Base-by-base conservation (phyloP, 2,888 invertebrate genomes). In the Choristoneura rosaceana region DNA sequence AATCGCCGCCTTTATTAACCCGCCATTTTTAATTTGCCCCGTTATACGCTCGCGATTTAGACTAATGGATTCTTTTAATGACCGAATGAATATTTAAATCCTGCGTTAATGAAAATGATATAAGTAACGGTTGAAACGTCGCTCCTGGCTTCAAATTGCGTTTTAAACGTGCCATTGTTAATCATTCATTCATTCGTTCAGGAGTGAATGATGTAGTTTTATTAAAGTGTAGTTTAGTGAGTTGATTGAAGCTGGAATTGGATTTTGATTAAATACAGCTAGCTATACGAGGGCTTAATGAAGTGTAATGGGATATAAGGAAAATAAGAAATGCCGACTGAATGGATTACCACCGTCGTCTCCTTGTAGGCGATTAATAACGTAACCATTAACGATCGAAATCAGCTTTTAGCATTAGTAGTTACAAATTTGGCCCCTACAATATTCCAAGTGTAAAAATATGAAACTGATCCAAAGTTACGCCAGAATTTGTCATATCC, bases 21-120 rank as follows among this genome's bases (percentile, higher is more conserved):
- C 67, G 70, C 80, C 77, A 84, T 86, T 88, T 89, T 90, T 88
- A 87, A 88, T 87, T 83, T 77, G 78, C 75, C 74, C 74, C 80
- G 79, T 81, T 82, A 79, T 80, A 74, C 80, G 71, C 76, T 78
- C 79, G 74, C 84, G 86, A 86, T 88, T 88, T 84, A 81, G 80
- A 84, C 81, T 90, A 91, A 90, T 90, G 90, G 88, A 86, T 87
- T 83, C 84, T 87, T 87, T 86, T 86, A 88, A 90, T 86, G 86
- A 80, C 82, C 87, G 76, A 87, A 90, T 91, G 88, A 91, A 90
- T 90, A 90, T 89, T 90, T 88, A 90, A 90, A 84, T 81, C 81
- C 80, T 78, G 82, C 79, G 81, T 82, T 80, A 87, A 88, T 89
- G 88, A 86, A 86, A 89, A 88, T 88, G 81, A 84, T 86, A 88